These are phyloP conservation scores for Tanypteryx hageni DNA, from an alignment of 2,888 invertebrate species.

Conservation along the genomic window DNA sequence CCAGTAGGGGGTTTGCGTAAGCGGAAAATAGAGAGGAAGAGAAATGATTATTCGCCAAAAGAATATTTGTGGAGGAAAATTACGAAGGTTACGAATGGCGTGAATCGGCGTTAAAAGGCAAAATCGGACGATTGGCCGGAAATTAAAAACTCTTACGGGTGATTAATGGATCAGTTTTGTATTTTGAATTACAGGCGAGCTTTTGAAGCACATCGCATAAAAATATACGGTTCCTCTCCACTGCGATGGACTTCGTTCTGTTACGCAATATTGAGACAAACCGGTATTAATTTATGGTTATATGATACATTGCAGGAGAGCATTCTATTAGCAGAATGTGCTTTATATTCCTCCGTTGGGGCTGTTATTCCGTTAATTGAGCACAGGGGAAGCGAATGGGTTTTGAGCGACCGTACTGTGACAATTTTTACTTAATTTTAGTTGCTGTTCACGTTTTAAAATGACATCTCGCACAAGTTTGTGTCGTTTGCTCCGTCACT, in stretches of 20 bases:
- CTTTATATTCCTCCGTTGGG: background rate
- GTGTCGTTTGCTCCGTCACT: too few relatives aligned
- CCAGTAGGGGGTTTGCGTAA: background rate
- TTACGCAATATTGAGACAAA: background rate
- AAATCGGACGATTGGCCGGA: constrained; percentile 28
- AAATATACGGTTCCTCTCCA: background rate
- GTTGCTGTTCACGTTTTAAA: too few relatives aligned
- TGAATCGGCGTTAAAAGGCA: constrained; percentile 6
- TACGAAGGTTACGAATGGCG: background rate
- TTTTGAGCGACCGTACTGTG: too few relatives aligned
- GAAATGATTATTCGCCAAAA: background rate
- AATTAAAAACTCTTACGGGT: constrained; percentile 37
- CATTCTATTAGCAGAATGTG: background rate
- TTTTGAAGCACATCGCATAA: constrained; percentile 8
- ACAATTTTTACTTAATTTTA: too few relatives aligned
- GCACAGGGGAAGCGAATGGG: too few relatives aligned
- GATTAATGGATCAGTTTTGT: constrained; percentile 43
- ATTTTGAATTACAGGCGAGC: constrained; percentile 39
- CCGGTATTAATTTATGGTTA: background rate
- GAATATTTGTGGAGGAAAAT: background rate
- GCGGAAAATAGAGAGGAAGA: background rate
- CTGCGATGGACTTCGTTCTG: background rate
- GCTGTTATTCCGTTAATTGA: too few relatives aligned
- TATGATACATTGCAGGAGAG: background rate
- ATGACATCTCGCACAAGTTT: too few relatives aligned